phyloP scores from a whole-genome alignment of 2,113 vertebrate genomes.

The Phasianus colchicus region DNA sequence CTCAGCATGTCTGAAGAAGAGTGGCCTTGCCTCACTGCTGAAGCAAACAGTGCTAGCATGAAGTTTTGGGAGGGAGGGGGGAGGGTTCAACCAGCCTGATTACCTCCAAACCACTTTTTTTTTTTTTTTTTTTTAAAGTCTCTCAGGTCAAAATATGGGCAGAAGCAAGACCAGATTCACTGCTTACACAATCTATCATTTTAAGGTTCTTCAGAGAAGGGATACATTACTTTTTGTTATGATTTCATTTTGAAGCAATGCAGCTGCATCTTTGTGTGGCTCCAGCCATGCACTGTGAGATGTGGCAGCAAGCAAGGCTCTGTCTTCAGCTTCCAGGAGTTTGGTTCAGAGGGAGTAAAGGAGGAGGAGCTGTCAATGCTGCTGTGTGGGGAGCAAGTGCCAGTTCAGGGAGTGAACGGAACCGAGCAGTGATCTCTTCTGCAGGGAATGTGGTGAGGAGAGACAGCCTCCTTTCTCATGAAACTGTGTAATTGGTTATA shows the following conservation, averaged over 20 bases:
- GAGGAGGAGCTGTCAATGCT: background rate
- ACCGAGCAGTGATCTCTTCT: background rate
- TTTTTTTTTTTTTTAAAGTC: background rate
- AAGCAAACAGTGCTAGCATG: background rate
- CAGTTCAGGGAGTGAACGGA: background rate
- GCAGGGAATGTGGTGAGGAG: background rate
- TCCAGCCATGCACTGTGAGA: background rate
- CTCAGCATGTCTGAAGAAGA: conserved; percentile 1
- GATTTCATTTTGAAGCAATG: background rate
- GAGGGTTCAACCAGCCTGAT: background rate
- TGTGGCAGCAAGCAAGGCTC: background rate
- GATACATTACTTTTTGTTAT: background rate
- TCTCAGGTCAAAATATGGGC: background rate
- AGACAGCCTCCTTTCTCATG: background rate
- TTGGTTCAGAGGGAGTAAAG: background rate
- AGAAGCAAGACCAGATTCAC: background rate
- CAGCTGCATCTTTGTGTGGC: background rate
- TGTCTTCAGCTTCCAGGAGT: background rate
- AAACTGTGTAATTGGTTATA: background rate
- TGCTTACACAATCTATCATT: background rate
- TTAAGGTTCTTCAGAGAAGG: background rate
- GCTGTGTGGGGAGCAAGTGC: background rate
- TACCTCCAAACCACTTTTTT: background rate
- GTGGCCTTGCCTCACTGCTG: background rate
- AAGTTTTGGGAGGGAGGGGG: background rate